A percentile compares a stretch with the other conserved stretches of the same genome.
Conservation (phyloP, 2,113 vertebrate species). For the Lepus americanus region DNA sequence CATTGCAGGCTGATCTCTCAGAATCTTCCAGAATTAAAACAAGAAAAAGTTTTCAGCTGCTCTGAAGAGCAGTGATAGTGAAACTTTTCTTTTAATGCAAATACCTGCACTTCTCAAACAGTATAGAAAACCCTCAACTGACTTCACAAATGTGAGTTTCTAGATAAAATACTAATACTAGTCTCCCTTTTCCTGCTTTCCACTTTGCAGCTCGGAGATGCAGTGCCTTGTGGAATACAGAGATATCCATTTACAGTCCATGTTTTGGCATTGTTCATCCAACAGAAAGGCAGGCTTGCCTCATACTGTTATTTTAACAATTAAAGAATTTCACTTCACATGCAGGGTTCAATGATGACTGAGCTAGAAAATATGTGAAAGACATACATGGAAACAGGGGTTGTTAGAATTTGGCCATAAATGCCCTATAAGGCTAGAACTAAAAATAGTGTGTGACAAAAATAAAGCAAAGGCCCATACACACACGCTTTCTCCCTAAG, state of each 20-base stretch:
- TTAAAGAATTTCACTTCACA: constrained; percentile 83
- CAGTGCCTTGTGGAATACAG: constrained; percentile 58
- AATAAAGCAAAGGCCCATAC: constrained; percentile 72
- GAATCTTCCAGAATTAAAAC: constrained; percentile 73
- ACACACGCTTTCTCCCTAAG: constrained; percentile 74
- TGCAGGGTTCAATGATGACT: constrained; percentile 80
- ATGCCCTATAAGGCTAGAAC: constrained; percentile 81
- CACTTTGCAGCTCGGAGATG: constrained; percentile 71
- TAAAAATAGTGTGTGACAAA: constrained; percentile 80
- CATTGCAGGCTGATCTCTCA: constrained; percentile 64
- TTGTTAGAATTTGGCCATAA: constrained; percentile 77
- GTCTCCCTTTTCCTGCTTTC: constrained; percentile 40
- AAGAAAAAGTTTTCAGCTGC: constrained; percentile 46
- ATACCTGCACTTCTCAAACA: background rate
- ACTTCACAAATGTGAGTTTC: constrained; percentile 59
- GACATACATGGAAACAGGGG: constrained; percentile 80
- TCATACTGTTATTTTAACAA: constrained; percentile 75
- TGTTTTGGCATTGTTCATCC: constrained; percentile 67
- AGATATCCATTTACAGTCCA: constrained; percentile 65
- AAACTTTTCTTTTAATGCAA: constrained; percentile 61
- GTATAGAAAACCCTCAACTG: constrained; percentile 7
- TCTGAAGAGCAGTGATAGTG: background rate
- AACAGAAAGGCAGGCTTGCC: constrained; percentile 76
- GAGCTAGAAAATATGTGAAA: constrained; percentile 79
- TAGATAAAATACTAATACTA: constrained; percentile 65